Conservation (phyloP, 2,113 vertebrate genomes). For the Jaculus jaculus region DNA sequence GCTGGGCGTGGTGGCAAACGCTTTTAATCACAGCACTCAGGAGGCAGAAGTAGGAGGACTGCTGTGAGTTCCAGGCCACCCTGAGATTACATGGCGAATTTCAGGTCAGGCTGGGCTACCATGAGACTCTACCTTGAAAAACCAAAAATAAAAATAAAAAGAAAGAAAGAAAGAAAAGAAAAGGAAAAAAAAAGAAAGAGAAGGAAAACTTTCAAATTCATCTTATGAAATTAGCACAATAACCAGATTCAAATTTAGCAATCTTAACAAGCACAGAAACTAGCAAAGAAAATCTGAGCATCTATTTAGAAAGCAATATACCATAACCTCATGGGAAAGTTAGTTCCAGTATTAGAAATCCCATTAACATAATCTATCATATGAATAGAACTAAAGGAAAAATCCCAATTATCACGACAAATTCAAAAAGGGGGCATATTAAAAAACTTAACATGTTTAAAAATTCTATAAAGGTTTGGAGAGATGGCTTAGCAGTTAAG, state of each 20-base stretch:
- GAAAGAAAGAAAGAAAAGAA: too few relatives aligned
- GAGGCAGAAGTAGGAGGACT: too few relatives aligned
- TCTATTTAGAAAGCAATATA: not conserved
- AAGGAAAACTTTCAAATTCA: not conserved
- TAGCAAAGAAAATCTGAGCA: not conserved
- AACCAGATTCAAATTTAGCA: not conserved
- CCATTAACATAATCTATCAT: not conserved
- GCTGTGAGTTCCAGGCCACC: too few relatives aligned
- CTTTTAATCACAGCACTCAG: too few relatives aligned
- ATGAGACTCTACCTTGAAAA: too few relatives aligned
- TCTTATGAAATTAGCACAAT: not conserved
- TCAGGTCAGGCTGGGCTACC: too few relatives aligned
- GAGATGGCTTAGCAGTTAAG: too few relatives aligned
- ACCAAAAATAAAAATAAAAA: too few relatives aligned
- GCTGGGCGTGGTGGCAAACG: too few relatives aligned
- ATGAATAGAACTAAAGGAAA: not conserved
- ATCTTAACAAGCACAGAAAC: not conserved
- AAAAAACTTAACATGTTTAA: not conserved
- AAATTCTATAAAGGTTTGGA: too few relatives aligned
- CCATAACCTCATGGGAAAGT: not conserved
- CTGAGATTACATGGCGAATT: too few relatives aligned
- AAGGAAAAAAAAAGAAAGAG: not conserved
- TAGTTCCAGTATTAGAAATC: not conserved
- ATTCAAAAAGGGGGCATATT: not conserved
- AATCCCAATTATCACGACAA: not conserved